phyloP scores from a whole-genome alignment of 2,113 vertebrate species.

The Actinemys pallida region DNA sequence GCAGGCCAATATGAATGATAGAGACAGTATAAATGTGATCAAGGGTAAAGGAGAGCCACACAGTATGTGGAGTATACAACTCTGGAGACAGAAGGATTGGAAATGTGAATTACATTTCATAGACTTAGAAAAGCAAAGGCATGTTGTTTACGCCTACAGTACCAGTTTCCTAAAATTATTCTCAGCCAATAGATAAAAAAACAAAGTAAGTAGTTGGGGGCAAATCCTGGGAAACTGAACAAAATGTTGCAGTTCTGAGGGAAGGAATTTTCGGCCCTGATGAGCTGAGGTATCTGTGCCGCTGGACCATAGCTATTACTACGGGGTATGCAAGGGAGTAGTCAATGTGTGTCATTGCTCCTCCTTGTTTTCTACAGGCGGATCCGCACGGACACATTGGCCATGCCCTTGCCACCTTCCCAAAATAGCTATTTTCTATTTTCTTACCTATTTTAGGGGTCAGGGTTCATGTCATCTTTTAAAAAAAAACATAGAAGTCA shows the following conservation, averaged over 20 bases:
- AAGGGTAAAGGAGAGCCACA: constrained; percentile 2
- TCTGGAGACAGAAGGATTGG: background rate
- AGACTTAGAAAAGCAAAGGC: background rate
- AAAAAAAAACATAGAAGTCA: background rate
- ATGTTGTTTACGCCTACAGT: background rate
- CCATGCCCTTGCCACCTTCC: background rate
- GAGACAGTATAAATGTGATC: constrained; percentile 8
- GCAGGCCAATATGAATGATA: background rate
- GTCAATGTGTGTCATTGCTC: background rate
- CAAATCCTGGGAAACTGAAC: background rate
- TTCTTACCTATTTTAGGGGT: background rate
- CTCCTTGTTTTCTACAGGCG: background rate
- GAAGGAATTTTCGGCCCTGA: background rate
- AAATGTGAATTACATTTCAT: background rate
- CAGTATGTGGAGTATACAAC: background rate
- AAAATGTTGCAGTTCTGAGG: background rate
- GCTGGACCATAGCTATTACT: background rate
- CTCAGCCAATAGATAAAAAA: background rate
- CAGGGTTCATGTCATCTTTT: background rate
- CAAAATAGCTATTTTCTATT: background rate
- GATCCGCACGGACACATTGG: background rate
- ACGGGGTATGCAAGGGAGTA: background rate
- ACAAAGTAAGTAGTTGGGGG: background rate
- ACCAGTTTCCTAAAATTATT: background rate
- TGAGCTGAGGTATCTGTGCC: background rate